Evolutionary conservation across 1,140 invertebrate genomes (phyloP).

Genomic region (Drosophila paulistorum): DNA sequence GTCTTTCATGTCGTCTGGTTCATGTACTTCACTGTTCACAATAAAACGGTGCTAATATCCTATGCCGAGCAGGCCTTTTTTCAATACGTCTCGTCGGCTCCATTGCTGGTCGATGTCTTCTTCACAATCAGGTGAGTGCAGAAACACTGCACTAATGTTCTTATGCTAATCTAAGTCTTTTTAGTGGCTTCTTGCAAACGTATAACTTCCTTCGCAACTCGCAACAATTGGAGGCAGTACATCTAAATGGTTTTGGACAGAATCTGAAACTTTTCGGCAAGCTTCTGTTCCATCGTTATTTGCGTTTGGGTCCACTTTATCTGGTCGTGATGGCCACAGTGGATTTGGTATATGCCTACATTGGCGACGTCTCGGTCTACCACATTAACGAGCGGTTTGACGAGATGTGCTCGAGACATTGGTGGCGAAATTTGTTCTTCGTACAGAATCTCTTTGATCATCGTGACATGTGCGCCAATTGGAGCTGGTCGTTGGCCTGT

Average conservation of each 20-base stretch:
- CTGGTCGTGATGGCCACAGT: constrained; percentile 84
- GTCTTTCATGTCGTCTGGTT: constrained; percentile 82
- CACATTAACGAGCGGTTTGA: constrained; percentile 84
- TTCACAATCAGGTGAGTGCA: constrained; percentile 78
- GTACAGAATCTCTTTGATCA: constrained; percentile 86
- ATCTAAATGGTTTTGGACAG: constrained; percentile 55
- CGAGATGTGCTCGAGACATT: constrained; percentile 84
- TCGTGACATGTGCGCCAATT: constrained; percentile 88
- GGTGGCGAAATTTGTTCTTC: constrained; percentile 87
- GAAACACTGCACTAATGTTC: background rate
- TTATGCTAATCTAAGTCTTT: background rate
- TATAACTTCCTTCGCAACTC: constrained; percentile 77
- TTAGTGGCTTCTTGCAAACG: constrained; percentile 77
- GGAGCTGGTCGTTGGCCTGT: constrained; percentile 92
- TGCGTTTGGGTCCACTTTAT: constrained; percentile 84
- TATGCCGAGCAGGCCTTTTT: constrained; percentile 78
- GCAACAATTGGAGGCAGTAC: constrained; percentile 63
- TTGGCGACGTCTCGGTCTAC: constrained; percentile 84
- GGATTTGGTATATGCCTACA: constrained; percentile 84
- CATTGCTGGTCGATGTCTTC: constrained; percentile 81
- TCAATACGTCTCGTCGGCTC: constrained; percentile 79
- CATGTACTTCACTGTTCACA: constrained; percentile 81
- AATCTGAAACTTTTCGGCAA: constrained; percentile 75
- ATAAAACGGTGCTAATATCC: constrained; percentile 75
- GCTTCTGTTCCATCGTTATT: constrained; percentile 74